These are phyloP conservation scores for Heliangelus exortis DNA, from an alignment of 2,797 vertebrate genomes.

Conservation along the genomic window DNA sequence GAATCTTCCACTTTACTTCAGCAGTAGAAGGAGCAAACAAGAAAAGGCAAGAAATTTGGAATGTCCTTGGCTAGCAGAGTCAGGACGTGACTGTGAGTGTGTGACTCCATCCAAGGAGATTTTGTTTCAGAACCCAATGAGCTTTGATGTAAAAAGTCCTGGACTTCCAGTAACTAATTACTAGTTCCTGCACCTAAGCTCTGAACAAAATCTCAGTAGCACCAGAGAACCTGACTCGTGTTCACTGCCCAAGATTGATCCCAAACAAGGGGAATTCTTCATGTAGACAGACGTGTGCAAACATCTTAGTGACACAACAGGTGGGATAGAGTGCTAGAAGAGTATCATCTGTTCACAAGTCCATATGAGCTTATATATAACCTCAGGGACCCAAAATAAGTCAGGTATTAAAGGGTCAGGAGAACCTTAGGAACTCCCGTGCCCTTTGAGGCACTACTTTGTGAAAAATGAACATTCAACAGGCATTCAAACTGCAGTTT, in stretches of 20 bases:
- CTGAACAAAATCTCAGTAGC: background rate
- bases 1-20: background rate
- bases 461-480: background rate
- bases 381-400: fast-evolving
- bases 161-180: background rate
- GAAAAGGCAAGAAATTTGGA: background rate
- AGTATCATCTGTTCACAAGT: background rate
- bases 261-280: background rate
- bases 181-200: background rate
- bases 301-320: background rate
- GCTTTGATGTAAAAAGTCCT: background rate
- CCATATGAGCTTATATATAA: background rate
- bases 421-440: background rate
- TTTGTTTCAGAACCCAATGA: background rate
- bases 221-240: background rate
- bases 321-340: background rate
- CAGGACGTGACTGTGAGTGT: background rate
- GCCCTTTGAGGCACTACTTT: background rate
- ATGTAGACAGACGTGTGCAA: fast-evolving
- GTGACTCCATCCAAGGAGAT: background rate
- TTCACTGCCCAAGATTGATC: background rate
- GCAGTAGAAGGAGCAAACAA: background rate
- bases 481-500: background rate
- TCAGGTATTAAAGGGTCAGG: background rate
- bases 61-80: background rate